Base-by-base conservation (phyloP, 2,113 vertebrate genomes). In the Neogale vison region DNA sequence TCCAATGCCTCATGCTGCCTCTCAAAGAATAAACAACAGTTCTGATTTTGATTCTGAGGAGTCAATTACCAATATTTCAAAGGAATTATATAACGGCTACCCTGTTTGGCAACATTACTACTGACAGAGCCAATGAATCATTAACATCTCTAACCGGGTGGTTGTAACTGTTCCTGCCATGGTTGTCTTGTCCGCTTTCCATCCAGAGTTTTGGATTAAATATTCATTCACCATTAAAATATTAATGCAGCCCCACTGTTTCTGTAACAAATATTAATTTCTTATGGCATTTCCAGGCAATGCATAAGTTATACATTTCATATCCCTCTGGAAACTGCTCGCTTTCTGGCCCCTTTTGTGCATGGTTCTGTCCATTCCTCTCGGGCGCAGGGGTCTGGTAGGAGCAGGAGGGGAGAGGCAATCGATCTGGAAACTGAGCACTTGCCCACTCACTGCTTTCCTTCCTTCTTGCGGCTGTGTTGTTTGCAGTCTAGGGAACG, bases 201-300 rank as follows among this genome's bases (percentile, higher is more conserved):
- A 98, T 98, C 98, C 98, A 98, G 98, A 98, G 97, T 98, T 98
- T 98, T 98, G 98, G 98, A 99, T 99, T 98, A 99, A 99, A 99
- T 99, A 99, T 99, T 99, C 92, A 99, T 99, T 98, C 96, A 96
- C 92, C 96, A 98, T 98, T 99, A 98, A 99, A 99, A 99, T 99
- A 99, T 99, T 99, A 98, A 99, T 99, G 98, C 94, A 93, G 96
- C 90, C 96, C 93, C 94, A 98, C 97, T 98, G 98, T 99, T 99
- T 99, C 98, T 99, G 98, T 98, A 99, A 98, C 98, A 98, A 98
- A 99, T 98, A 98, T 99, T 99, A 99, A 99, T 98, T 99, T 99
- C 99, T 99, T 98, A 99, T 99, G 98, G 97, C 97, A 98, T 98
- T 99, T 99, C 99, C 98, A 99, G 98, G 98, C 98, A 99, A 98